A percentile compares a stretch with the other conserved stretches of the same genome.
These are phyloP conservation scores for Stegodyphus dumicola DNA, from an alignment of 1,140 invertebrate genomes.

Conservation along the genomic window DNA sequence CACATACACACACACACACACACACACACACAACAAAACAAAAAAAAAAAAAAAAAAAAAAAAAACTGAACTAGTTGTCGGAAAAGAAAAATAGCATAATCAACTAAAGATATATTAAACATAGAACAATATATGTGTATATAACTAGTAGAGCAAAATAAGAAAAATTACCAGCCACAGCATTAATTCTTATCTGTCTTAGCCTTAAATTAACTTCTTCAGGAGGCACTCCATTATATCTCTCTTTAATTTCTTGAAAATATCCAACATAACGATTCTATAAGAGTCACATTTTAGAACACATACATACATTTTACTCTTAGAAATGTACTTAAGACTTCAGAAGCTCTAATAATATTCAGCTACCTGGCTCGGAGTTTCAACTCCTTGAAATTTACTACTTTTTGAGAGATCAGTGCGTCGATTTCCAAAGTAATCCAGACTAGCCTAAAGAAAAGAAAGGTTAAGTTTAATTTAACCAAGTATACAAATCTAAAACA, in stretches of 20 bases:
- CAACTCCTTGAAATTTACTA: conserved; percentile 73
- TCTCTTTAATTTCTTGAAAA: conserved; percentile 71
- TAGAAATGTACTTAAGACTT: neutral
- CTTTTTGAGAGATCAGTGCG: conserved; percentile 72
- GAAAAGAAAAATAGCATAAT: no score
- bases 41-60: no score
- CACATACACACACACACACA: no score
- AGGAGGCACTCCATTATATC: conserved; percentile 68
- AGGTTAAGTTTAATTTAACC: neutral
- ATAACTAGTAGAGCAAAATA: neutral
- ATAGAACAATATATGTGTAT: no score
- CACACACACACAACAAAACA: no score
- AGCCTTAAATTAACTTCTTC: conserved; percentile 67
- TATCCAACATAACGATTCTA: conserved; percentile 73
- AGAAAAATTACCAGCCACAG: conserved; percentile 66
- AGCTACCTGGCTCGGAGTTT: conserved; percentile 71
- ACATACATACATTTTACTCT: neutral
- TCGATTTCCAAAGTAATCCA: conserved; percentile 72
- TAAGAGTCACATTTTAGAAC: conserved; percentile 42
- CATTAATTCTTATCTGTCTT: conserved; percentile 67
- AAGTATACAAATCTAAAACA: neutral
- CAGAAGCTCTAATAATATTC: no score
- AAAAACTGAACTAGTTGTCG: no score
- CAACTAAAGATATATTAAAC: no score
- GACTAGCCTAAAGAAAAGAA: conserved; percentile 67